Evolutionary conservation across 2,888 invertebrate species (phyloP).

Genomic region (Caradrina clavipalpis): DNA sequence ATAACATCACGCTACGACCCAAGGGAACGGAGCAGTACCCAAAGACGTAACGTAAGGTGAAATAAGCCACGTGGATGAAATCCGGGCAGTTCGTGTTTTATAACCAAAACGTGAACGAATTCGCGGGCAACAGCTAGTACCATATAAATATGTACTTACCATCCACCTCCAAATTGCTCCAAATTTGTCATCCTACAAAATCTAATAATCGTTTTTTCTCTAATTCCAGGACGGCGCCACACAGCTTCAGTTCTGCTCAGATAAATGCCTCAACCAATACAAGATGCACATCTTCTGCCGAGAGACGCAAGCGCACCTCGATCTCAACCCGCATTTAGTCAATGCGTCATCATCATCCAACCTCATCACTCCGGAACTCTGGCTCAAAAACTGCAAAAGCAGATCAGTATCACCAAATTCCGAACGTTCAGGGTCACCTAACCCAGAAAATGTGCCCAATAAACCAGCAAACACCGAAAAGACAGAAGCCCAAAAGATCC

Average conservation of each 20-base stretch:
- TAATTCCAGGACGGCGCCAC: constrained; percentile 95
- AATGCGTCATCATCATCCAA: constrained; percentile 86
- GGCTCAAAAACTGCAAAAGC: constrained; percentile 95
- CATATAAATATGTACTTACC: no score
- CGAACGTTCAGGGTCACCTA: constrained; percentile 90
- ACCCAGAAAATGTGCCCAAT: constrained; percentile 77
- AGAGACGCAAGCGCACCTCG: constrained; percentile 97
- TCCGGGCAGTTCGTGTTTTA: no score
- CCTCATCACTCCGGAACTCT: constrained; percentile 97
- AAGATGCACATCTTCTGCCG: constrained; percentile 99
- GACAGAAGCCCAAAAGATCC: constrained; percentile 72
- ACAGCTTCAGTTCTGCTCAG: constrained; percentile 97
- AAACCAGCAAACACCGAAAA: constrained; percentile 72
- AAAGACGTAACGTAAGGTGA: no score
- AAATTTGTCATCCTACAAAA: background rate
- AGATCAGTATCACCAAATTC: constrained; percentile 92
- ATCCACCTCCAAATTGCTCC: no score
- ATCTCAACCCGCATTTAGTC: constrained; percentile 94
- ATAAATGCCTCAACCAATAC: constrained; percentile 98
- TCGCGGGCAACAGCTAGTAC: no score
- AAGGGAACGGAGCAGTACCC: no score
- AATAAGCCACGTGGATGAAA: no score
- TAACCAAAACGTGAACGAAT: no score
- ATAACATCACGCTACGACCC: no score
- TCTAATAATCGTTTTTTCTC: constrained; percentile 21